phyloP scores from a whole-genome alignment of 1,140 invertebrate genomes.

The Rhizoglyphus robini region DNA sequence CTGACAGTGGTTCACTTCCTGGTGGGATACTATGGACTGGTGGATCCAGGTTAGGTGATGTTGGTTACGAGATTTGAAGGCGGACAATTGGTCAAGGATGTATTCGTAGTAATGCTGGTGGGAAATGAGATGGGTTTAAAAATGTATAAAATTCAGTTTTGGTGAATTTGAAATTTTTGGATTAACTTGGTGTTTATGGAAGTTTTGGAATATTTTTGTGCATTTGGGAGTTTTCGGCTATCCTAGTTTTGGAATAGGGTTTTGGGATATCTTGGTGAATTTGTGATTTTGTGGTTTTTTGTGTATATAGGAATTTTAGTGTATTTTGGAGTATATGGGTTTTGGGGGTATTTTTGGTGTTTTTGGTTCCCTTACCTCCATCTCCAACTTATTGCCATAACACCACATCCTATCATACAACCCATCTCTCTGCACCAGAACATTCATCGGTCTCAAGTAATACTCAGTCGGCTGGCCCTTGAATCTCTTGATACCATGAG shows the following conservation, averaged over 20 bases:
- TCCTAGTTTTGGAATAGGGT: too few relatives aligned
- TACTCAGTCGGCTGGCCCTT: slow-evolving; percentile 27
- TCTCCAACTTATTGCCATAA: neutral
- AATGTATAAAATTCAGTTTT: too few relatives aligned
- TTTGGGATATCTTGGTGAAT: too few relatives aligned
- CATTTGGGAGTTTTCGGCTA: too few relatives aligned
- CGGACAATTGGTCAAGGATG: neutral
- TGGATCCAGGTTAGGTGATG: neutral
- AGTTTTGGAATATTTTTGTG: too few relatives aligned
- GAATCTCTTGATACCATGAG: slow-evolving; percentile 26
- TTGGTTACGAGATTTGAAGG: neutral
- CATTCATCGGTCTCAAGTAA: slow-evolving; percentile 23
- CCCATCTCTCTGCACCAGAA: neutral
- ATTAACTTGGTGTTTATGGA: too few relatives aligned
- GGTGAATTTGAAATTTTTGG: too few relatives aligned
- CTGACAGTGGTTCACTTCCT: neutral
- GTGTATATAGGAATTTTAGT: too few relatives aligned
- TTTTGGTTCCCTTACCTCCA: neutral
- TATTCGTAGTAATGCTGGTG: slow-evolving; percentile 1
- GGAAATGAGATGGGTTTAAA: too few relatives aligned
- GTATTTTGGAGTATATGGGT: neutral
- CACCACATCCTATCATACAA: neutral
- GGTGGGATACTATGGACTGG: neutral
- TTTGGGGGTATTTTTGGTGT: neutral
- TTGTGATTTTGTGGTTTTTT: too few relatives aligned